These are phyloP conservation scores for Aphelenchoides besseyi DNA, from an alignment of 1,140 invertebrate genomes.

Conservation along the genomic window DNA sequence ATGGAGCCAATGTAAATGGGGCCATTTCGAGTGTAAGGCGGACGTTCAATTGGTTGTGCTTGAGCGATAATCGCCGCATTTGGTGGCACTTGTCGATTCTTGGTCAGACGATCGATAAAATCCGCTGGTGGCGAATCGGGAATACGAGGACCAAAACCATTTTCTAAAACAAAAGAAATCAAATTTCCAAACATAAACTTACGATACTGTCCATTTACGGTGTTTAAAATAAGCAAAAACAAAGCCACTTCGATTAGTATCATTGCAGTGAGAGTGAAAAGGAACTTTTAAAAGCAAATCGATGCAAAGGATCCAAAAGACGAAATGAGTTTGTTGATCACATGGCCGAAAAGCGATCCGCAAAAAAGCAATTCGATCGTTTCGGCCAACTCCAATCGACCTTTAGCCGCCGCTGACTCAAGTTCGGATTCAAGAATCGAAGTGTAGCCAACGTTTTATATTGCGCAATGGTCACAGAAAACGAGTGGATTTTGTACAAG, in stretches of 20 bases:
- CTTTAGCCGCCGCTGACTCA: no score
- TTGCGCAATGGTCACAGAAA: no score
- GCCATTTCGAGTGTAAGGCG: background rate
- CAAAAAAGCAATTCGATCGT: no score
- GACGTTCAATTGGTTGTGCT: background rate
- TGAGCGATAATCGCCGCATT: background rate
- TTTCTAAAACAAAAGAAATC: background rate
- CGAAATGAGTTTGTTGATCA: constrained; percentile 6
- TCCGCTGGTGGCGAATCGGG: background rate
- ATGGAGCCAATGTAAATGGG: background rate
- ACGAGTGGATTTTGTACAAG: background rate
- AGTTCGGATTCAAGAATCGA: background rate
- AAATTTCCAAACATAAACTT: background rate
- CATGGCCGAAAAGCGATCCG: background rate
- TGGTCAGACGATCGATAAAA: background rate
- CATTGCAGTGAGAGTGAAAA: no score
- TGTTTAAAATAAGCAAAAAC: constrained; percentile 2
- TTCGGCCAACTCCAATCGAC: no score
- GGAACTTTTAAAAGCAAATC: no score
- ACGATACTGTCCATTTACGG: background rate
- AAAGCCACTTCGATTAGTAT: background rate
- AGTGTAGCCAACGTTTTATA: background rate
- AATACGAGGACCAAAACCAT: background rate
- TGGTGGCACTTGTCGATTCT: background rate
- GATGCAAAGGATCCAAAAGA: no score